Evolutionary conservation across 2,888 invertebrate species (phyloP).

Genomic region (Peribatodes rhomboidaria): DNA sequence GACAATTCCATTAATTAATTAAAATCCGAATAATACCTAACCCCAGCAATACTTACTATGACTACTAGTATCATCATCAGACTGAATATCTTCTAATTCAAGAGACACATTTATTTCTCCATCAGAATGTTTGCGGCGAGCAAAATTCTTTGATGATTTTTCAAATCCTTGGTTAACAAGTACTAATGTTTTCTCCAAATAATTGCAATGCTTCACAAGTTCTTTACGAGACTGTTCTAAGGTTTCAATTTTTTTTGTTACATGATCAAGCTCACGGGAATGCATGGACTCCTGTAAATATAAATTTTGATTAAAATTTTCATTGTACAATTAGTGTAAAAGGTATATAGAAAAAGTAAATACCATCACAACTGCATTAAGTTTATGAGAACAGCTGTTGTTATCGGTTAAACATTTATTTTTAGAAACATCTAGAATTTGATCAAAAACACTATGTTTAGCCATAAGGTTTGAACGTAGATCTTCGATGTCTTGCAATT

Average conservation of each 20-base stretch:
- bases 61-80: conserved; percentile 69
- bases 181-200: conserved; percentile 70
- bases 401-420: conserved; percentile 68
- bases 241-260: conserved; percentile 63
- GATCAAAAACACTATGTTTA: conserved; percentile 74
- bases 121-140: conserved; percentile 45
- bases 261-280: conserved; percentile 66
- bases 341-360: neutral
- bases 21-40: neutral
- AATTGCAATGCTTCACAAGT: conserved; percentile 65
- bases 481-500: conserved; percentile 74
- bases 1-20: neutral
- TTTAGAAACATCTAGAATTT: conserved; percentile 70
- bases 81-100: conserved; percentile 69
- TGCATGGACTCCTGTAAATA: conserved; percentile 64
- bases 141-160: conserved; percentile 46
- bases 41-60: conserved; percentile 59
- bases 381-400: conserved; percentile 71
- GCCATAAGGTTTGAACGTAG: conserved; percentile 67
- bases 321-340: neutral
- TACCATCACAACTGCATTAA: conserved; percentile 70
- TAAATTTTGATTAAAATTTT: neutral
- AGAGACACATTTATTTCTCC: conserved; percentile 48
- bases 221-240: conserved; percentile 66
- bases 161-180: conserved; percentile 72